Percentiles rank a stretch among this genome's conserved stretches.
Evolutionary conservation across 2,113 vertebrate genomes (phyloP).

Genomic region (Spea bombifrons): DNA sequence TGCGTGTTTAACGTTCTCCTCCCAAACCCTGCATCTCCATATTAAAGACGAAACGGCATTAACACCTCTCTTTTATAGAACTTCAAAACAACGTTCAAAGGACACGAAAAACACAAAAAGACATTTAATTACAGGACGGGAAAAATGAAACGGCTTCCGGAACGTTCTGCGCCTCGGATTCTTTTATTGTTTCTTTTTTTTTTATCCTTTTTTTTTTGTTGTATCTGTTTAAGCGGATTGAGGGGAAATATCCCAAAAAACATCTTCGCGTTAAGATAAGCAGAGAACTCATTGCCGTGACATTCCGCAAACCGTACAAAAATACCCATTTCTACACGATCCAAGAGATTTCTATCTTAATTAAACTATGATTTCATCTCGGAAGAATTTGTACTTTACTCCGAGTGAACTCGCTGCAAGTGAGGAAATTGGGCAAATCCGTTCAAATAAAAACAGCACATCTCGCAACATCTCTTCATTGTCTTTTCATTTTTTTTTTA

Average conservation of each 20-base stretch:
- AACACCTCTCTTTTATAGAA: conserved; percentile 32
- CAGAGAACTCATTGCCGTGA: conserved; percentile 9
- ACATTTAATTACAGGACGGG: conserved; percentile 24
- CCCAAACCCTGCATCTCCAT: background rate
- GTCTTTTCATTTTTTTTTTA: conserved; percentile 13
- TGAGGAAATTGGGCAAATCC: conserved; percentile 30
- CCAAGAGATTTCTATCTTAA: conserved; percentile 45
- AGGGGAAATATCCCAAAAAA: background rate
- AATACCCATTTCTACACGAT: conserved; percentile 33
- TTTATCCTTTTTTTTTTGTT: conserved; percentile 10
- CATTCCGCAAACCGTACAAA: background rate
- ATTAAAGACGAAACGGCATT: conserved; percentile 16
- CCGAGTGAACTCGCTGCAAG: conserved; percentile 1
- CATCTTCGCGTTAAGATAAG: conserved; percentile 14
- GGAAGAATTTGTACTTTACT: conserved; percentile 20
- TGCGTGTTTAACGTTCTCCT: no score
- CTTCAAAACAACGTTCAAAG: conserved; percentile 23
- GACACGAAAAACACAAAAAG: conserved; percentile 11
- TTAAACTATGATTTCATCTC: conserved; percentile 22
- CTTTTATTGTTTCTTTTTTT: conserved; percentile 23
- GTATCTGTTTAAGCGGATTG: background rate
- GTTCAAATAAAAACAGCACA: conserved; percentile 12
- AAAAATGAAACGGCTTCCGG: background rate
- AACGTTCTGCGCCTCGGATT: background rate
- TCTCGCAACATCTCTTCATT: conserved; percentile 1